Evolutionary conservation across 2,797 vertebrate genomes (phyloP).

Genomic region (Odontamblyopus rebecca): DNA sequence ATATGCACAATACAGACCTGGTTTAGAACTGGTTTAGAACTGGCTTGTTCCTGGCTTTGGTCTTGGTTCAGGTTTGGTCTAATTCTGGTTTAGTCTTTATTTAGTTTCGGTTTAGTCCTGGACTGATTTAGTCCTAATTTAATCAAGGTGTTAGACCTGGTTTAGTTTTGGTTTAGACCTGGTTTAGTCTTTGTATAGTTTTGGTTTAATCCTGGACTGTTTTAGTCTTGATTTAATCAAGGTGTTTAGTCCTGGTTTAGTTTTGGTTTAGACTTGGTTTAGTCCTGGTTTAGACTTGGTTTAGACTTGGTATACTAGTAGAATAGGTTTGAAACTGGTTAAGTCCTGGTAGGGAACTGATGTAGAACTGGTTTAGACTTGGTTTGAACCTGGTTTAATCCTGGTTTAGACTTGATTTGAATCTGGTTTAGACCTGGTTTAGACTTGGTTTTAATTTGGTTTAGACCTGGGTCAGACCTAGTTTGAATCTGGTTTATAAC

Average conservation of each 20-base stretch:
- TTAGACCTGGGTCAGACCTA: background rate
- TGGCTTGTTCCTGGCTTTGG: background rate
- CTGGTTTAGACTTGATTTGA: background rate
- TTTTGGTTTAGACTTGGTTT: background rate
- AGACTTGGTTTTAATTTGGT: background rate
- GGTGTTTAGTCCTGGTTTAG: background rate
- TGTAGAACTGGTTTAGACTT: background rate
- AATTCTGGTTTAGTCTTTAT: background rate
- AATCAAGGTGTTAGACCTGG: background rate
- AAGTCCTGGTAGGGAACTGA: background rate
- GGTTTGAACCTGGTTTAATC: background rate
- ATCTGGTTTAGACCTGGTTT: background rate
- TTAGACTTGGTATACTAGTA: no score
- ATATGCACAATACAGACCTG: background rate
- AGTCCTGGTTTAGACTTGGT: background rate
- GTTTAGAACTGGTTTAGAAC: background rate
- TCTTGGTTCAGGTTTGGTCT: background rate
- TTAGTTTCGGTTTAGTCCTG: background rate
- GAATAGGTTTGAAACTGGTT: background rate
- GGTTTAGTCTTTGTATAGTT: background rate
- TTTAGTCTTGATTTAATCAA: background rate
- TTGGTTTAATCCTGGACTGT: background rate
- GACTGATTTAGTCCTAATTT: background rate
- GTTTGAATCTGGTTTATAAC: background rate
- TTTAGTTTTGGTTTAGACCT: background rate